Evolutionary conservation across 2,113 vertebrate genomes (phyloP).

Genomic region (Sphaerodactylus townsendi): DNA sequence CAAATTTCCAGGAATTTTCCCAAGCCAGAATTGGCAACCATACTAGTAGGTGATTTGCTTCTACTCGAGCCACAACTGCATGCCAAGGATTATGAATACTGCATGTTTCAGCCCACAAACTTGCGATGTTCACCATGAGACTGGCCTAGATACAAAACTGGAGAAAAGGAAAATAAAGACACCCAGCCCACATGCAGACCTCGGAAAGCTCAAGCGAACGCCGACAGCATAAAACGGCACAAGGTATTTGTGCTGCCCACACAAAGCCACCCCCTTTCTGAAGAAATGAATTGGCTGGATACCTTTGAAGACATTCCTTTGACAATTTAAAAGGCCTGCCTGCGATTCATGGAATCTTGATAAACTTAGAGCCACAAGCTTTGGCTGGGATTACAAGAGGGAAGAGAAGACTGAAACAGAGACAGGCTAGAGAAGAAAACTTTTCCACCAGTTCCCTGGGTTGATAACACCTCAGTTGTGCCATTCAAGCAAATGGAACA

Average conservation of each 20-base stretch:
- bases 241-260: not conserved
- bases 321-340: conserved; percentile 21
- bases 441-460: conserved; percentile 11
- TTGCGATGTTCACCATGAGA: not conserved
- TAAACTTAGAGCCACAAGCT: conserved; percentile 31
- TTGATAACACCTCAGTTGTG: conserved; percentile 38
- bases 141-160: not conserved
- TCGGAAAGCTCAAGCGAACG: conserved; percentile 32
- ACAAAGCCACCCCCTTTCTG: conserved; percentile 31
- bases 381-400: conserved; percentile 32
- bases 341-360: conserved; percentile 40
- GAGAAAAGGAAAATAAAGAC: conserved; percentile 36
- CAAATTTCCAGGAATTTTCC: too few species aligned
- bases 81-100: not conserved
- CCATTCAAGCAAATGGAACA: conserved; percentile 50
- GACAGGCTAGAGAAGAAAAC: not conserved
- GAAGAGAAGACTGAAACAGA: conserved; percentile 37
- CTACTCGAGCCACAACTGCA: too few species aligned
- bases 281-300: conserved; percentile 40
- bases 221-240: conserved; percentile 3
- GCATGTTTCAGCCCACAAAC: not conserved
- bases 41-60: too few species aligned
- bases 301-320: conserved; percentile 46
- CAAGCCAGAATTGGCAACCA: too few species aligned
- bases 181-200: not conserved